A percentile compares a stretch with the other conserved stretches of the same genome.
Conservation (phyloP, 2,888 invertebrate genomes). For the Drosophila rubida region DNA sequence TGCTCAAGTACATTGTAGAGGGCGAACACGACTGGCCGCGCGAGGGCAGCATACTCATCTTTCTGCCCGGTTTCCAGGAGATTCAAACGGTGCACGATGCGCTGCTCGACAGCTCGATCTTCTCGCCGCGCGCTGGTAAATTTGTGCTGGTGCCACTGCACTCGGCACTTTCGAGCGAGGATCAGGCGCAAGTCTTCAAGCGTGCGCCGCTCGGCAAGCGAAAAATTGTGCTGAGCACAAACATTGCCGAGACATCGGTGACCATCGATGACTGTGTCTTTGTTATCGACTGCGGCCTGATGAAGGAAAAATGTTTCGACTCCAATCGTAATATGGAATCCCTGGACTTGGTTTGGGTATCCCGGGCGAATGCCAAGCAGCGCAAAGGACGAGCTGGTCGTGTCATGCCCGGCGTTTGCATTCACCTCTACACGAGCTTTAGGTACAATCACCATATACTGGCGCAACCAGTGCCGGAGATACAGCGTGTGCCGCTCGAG, state of each 20-base stretch:
- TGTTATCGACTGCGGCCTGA: constrained; percentile 96
- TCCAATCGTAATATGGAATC: constrained; percentile 94
- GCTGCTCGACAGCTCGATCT: constrained; percentile 88
- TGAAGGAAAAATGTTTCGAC: constrained; percentile 92
- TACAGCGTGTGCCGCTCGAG: constrained; percentile 94
- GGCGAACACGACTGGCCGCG: constrained; percentile 87
- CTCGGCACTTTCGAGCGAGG: constrained; percentile 93
- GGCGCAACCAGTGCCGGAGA: constrained; percentile 93
- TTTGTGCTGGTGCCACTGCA: constrained; percentile 93
- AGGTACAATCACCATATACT: constrained; percentile 88
- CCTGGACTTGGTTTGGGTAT: constrained; percentile 95
- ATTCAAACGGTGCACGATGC: constrained; percentile 90
- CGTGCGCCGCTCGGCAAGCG: constrained; percentile 89
- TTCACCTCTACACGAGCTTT: constrained; percentile 92
- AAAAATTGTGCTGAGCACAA: constrained; percentile 95
- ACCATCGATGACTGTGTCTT: constrained; percentile 98
- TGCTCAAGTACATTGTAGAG: constrained; percentile 89
- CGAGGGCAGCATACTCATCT: constrained; percentile 91
- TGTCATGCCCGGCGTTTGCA: constrained; percentile 93
- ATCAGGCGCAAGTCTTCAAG: constrained; percentile 91
- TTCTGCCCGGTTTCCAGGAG: constrained; percentile 92
- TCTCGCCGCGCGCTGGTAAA: constrained; percentile 86
- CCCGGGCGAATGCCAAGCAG: constrained; percentile 95
- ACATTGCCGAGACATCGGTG: constrained; percentile 97
- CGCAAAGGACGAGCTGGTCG: constrained; percentile 96